Evolutionary conservation across 2,113 vertebrate species (phyloP).

Genomic region (Conger conger): DNA sequence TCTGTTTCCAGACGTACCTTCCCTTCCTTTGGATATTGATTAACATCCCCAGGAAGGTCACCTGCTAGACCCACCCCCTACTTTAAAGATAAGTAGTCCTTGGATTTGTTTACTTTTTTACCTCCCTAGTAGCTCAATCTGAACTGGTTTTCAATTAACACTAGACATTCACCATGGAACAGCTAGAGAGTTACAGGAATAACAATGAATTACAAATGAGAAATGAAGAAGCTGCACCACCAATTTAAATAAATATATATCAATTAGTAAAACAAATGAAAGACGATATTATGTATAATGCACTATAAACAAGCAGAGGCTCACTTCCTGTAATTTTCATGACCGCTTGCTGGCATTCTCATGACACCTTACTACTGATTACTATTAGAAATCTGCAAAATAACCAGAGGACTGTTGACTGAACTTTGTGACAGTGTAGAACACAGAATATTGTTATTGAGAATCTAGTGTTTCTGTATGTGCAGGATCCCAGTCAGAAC

Average conservation of each 20-base stretch:
- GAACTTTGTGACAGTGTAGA: conserved; percentile 39
- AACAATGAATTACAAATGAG: background rate
- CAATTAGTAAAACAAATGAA: too few relatives aligned
- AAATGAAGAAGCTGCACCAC: background rate
- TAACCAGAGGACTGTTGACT: conserved; percentile 41
- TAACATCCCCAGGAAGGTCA: too few relatives aligned
- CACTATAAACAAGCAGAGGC: background rate
- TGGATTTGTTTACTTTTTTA: background rate
- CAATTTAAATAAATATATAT: background rate
- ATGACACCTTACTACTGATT: background rate
- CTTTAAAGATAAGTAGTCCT: background rate
- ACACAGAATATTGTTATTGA: background rate
- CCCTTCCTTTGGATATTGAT: background rate
- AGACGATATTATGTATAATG: background rate
- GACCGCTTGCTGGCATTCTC: background rate
- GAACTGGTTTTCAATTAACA: background rate
- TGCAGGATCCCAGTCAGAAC: too few relatives aligned
- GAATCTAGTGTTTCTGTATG: too few relatives aligned
- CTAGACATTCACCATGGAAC: background rate
- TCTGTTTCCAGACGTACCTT: background rate
- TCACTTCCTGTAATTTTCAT: conserved; percentile 13
- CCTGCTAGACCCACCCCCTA: background rate
- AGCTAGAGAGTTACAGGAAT: background rate
- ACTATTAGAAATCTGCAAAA: conserved; percentile 1
- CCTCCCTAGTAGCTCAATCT: background rate